These are phyloP conservation scores for Cyanoderma ruficeps DNA, from an alignment of 2,113 vertebrate species.

Conservation along the genomic window DNA sequence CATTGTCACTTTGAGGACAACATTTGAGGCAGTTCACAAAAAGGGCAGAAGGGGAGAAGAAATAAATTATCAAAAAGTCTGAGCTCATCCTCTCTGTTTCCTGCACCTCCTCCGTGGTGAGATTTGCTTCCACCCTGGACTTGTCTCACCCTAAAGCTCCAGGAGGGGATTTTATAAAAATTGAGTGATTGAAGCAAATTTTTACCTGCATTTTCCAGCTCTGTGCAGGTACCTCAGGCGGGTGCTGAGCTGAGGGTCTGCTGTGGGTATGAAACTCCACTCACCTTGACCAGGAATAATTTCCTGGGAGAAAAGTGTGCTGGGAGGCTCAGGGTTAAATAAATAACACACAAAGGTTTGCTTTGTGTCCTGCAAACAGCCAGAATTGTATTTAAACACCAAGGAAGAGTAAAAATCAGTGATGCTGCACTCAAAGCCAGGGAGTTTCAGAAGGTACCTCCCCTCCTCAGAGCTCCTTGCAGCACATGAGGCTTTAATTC, in stretches of 20 bases:
- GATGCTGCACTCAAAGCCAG: background rate
- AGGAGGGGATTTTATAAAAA: background rate
- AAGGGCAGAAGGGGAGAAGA: background rate
- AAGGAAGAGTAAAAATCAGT: background rate
- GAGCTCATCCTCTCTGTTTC: background rate
- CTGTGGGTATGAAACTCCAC: background rate
- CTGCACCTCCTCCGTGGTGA: background rate
- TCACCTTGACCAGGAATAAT: background rate
- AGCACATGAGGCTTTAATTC: fast-evolving
- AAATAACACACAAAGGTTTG: background rate
- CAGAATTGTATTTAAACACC: background rate
- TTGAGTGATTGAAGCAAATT: background rate
- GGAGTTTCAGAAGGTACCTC: background rate
- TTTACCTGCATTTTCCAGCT: background rate
- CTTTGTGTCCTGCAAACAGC: background rate
- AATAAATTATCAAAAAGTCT: background rate
- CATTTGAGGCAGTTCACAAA: background rate
- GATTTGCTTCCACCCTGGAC: background rate
- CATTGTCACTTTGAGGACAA: background rate
- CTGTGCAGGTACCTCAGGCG: background rate
- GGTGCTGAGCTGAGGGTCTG: background rate
- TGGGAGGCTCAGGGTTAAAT: background rate
- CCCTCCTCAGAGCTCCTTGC: background rate
- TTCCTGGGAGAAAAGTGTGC: background rate
- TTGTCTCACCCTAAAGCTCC: background rate